Conservation (phyloP, 2,888 invertebrate species). For the Drosophila kokeensis region DNA sequence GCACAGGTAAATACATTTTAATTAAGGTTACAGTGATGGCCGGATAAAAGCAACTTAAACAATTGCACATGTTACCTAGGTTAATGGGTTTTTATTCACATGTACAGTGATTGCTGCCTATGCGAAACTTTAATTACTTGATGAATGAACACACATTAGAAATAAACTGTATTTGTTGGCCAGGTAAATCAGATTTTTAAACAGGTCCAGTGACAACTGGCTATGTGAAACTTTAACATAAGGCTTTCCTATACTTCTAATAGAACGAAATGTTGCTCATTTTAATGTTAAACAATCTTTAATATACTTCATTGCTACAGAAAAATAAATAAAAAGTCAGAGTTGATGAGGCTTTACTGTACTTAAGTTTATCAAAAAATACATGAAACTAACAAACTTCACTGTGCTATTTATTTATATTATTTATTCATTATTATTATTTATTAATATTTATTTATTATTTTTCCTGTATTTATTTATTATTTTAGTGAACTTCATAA, state of each 20-base stretch:
- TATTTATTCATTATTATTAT: neutral
- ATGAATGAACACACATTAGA: neutral
- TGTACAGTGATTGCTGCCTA: slow-evolving; percentile 34
- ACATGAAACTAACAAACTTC: neutral
- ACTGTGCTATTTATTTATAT: neutral
- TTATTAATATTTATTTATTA: neutral
- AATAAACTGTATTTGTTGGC: neutral
- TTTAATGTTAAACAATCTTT: neutral
- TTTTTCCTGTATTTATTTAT: slow-evolving; percentile 14
- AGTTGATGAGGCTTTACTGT: neutral
- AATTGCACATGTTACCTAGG: slow-evolving; percentile 23
- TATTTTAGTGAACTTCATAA: neutral
- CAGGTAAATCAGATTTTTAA: neutral
- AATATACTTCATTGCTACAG: too few relatives aligned
- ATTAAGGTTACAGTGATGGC: slow-evolving; percentile 32
- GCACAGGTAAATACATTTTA: slow-evolving; percentile 49
- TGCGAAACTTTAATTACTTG: neutral
- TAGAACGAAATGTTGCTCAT: neutral
- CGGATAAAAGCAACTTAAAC: neutral
- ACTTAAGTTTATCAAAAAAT: slow-evolving; percentile 4
- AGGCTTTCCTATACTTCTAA: neutral
- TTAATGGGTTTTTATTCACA: neutral
- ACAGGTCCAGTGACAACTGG: neutral
- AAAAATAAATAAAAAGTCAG: too few relatives aligned
- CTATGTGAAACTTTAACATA: neutral